A percentile compares a stretch with the other conserved stretches of the same genome.
phyloP scores from a whole-genome alignment of 2,888 invertebrate species.

The Oxyteleia sp. region DNA sequence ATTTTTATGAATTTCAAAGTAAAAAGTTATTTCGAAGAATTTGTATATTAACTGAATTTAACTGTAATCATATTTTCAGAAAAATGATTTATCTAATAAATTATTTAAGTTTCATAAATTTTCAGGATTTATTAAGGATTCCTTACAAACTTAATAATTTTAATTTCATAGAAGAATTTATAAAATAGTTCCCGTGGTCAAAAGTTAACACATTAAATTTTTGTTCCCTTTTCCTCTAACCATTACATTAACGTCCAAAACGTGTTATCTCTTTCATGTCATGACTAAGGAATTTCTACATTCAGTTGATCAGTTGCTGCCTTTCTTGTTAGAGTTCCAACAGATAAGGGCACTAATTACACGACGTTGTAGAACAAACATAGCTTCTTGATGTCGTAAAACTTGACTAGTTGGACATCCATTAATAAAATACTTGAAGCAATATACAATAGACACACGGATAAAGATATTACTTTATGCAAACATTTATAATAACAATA shows the following conservation, averaged over 20 bases:
- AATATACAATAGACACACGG: not conserved
- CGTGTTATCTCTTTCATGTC: constrained; percentile 57
- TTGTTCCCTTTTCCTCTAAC: constrained; percentile 1
- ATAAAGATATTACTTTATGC: too few species aligned
- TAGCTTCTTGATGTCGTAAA: constrained; percentile 44
- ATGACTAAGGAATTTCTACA: constrained; percentile 58
- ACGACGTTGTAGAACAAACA: constrained; percentile 48
- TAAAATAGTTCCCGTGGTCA: too few species aligned
- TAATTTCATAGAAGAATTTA: too few species aligned
- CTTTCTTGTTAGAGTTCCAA: constrained; percentile 57
- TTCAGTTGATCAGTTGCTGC: constrained; percentile 46
- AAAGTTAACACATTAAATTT: not conserved
- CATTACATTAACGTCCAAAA: constrained; percentile 37
- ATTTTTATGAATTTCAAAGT: too few species aligned
- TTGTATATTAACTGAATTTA: too few species aligned
- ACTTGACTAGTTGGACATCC: constrained; percentile 25
- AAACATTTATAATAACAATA: too few species aligned
- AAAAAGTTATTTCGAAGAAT: too few species aligned
- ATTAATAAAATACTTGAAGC: constrained; percentile 34
- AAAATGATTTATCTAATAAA: too few species aligned
- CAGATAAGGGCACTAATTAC: constrained; percentile 66
- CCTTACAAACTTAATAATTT: too few species aligned
- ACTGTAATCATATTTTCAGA: too few species aligned
- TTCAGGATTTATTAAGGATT: too few species aligned
- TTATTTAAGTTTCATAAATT: too few species aligned